A percentile compares a stretch with the other conserved stretches of the same genome.
These are phyloP conservation scores for Arctia plantaginis DNA, from an alignment of 2,888 invertebrate species.

Conservation along the genomic window DNA sequence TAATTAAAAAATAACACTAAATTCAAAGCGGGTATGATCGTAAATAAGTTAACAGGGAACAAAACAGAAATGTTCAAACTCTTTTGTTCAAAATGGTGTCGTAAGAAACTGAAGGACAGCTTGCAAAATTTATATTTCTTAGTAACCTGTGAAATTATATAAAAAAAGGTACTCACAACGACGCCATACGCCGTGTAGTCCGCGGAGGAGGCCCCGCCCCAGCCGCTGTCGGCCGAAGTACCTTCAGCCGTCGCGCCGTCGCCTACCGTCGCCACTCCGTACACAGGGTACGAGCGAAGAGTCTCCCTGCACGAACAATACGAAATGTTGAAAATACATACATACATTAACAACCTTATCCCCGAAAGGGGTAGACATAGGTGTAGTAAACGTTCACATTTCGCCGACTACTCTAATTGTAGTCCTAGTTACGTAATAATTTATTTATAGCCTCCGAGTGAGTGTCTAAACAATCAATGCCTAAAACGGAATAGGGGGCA, in stretches of 20 bases:
- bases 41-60: too few relatives aligned
- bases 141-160: background rate
- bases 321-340: background rate
- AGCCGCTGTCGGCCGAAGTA: conserved; percentile 58
- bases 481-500: too few relatives aligned
- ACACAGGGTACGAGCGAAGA: conserved; percentile 89
- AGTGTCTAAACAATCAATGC: too few relatives aligned
- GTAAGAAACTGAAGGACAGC: background rate
- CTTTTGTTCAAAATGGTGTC: too few relatives aligned
- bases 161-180: conserved; percentile 55
- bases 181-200: conserved; percentile 83
- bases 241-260: conserved; percentile 66
- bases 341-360: background rate
- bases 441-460: too few relatives aligned
- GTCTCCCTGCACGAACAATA: conserved; percentile 85
- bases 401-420: too few relatives aligned
- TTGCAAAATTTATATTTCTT: too few relatives aligned
- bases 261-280: conserved; percentile 75
- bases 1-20: too few relatives aligned
- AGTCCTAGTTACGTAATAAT: too few relatives aligned
- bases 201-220: conserved; percentile 84
- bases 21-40: too few relatives aligned
- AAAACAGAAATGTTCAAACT: too few relatives aligned
- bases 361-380: background rate
- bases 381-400: background rate